Base-by-base conservation (phyloP, 2,797 vertebrate species). In the Erithacus rubecula region DNA sequence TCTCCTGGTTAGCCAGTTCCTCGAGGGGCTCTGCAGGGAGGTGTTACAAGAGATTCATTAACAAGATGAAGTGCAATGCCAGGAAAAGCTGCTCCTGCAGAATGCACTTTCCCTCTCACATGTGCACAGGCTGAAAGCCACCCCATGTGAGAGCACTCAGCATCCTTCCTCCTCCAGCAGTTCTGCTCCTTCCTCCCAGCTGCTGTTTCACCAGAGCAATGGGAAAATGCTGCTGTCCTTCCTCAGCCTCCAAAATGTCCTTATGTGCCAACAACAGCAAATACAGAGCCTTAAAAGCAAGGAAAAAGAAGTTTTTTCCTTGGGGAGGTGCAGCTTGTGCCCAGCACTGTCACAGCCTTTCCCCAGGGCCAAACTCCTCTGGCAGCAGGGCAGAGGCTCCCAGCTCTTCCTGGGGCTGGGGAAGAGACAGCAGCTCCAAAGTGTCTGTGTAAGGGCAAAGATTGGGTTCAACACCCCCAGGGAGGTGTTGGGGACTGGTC, bases 31-130 rank as follows among this genome's bases (percentile, higher is more conserved):
- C 96, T 72, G 84, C 37, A 1, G 90, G 79, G 89, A 94, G 83
- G 70, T 37, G 51, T 87, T 94, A 84, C n/a, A 56, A 18, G 74
- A 83, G 95, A 87, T 92, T 95, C 92, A 96, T 92, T 95, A 93
- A 94, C 58, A 36, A 87, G 75, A 92, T 75, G 81, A 95, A 90
- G 49, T 26, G 76, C 90, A 47, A 18, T 12, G 70, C 76, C 74
- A 79, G 60, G 74, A 81, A 77, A 59, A 93, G 68, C 79, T 68
- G 16, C 80, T 93, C 56, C 93, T 96, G 86, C 51, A 90, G 63
- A 79, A 75, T 15, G 41, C 34, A 29, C 68, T 93, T 83, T 65
- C 46, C 72, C 51, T 81, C 72, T 64, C n/a, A 19, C 49, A 0
- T 16, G 8, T 3, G 29, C 55, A 52, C 9, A 23, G 69, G 44